phyloP scores from a whole-genome alignment of 2,797 vertebrate genomes.

The Rhabdomys pumilio region DNA sequence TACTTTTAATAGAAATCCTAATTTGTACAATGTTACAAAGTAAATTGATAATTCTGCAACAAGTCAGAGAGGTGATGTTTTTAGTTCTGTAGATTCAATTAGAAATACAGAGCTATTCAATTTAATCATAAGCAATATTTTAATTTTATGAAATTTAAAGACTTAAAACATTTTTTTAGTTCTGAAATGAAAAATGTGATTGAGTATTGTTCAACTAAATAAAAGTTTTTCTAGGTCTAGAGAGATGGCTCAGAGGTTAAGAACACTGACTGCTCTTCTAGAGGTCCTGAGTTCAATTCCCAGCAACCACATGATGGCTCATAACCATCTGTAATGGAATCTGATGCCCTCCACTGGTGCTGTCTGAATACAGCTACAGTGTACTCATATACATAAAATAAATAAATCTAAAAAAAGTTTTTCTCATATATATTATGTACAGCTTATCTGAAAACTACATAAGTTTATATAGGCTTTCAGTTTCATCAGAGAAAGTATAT shows the following conservation, averaged over 20 bases:
- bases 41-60: slow-evolving; percentile 27
- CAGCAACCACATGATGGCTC: no score
- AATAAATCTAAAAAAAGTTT: neutral
- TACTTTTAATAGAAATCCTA: slow-evolving; percentile 20
- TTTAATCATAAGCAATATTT: slow-evolving; percentile 24
- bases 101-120: neutral
- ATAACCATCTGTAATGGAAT: no score
- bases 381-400: no score
- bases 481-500: slow-evolving; percentile 9
- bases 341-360: no score
- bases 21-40: neutral
- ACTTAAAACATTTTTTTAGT: neutral
- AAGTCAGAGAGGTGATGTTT: neutral
- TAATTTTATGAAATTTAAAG: slow-evolving; percentile 20
- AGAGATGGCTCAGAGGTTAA: no score
- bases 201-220: neutral
- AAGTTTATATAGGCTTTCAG: neutral
- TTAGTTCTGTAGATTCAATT: neutral
- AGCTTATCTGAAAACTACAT: neutral
- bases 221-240: neutral
- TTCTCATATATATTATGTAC: neutral
- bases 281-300: no score
- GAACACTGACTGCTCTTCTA: no score
- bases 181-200: neutral
- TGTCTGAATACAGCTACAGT: no score